Evolutionary conservation across 1,140 invertebrate species (phyloP), one percentile per base, ranked within the genome.

Genomic region (Myzus persicae): DNA sequence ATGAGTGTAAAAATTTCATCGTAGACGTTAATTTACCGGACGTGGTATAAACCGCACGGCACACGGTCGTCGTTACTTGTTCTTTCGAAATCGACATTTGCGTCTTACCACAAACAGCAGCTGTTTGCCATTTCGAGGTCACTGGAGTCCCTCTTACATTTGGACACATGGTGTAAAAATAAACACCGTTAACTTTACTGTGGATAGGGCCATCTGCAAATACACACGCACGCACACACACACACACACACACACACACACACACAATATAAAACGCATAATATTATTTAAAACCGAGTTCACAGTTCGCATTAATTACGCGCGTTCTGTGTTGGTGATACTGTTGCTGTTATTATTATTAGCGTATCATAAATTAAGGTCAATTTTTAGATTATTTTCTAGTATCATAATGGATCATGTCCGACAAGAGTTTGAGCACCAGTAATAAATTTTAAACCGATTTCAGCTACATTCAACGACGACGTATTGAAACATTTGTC

Each of bases 151-250:
- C 42, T 87, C 84, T 42, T 24, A 31, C 26, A n/a, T n/a, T 87
- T 26, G 84, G 84, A 87, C 84, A 87, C 84, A 46, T 87, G 84
- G 42, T 44, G 31, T 87, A 87, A 87, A 44, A 87, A 87, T 87
- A 87, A 87, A 42, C 38, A 38, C 82, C 24, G 82, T 40, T 84
- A 84, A 42, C 82, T 26, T 6, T 82, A 42, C 82, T 26, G 7
- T 82, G 8, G 20, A 24, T 84, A 38, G 40, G 31, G 84, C 84
- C 84, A 87, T 87, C 84, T 87, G 84, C 84, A 87, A 85, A 31
- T n/a, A n/a, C n/a, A n/a, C n/a, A n/a, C n/a, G n/a, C 18, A 38
- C 81, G 6, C 9, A 42, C 22, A 42, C 9, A 31, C 24, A 36
- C 9, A 59, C 26, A 31, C 54, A 31, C 24, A 31, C 2, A 31